Percentiles rank a stretch among this genome's conserved stretches.
phyloP scores from a whole-genome alignment of 2,797 vertebrate species.

The Gila robusta region DNA sequence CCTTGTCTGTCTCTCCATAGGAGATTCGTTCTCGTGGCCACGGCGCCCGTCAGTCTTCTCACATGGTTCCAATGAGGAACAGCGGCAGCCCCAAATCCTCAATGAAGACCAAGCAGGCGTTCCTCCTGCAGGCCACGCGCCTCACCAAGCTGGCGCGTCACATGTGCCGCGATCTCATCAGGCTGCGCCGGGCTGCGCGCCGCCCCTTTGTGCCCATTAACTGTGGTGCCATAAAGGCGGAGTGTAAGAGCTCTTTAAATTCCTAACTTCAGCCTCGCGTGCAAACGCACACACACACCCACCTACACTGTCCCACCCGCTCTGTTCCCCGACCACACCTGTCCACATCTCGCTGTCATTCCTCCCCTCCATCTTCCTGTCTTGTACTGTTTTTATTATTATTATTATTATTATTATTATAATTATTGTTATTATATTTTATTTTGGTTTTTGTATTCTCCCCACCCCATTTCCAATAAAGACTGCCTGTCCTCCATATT shows the following conservation, averaged over 20 bases:
- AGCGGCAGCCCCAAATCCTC: slow-evolving; percentile 94
- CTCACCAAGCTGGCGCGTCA: slow-evolving; percentile 97
- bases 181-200: slow-evolving; percentile 95
- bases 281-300: slow-evolving; percentile 52
- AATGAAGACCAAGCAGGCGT: slow-evolving; percentile 97
- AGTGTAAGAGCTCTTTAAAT: slow-evolving; percentile 99
- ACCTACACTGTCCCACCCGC: slow-evolving; percentile 61
- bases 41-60: slow-evolving; percentile 89
- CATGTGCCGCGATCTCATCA: slow-evolving; percentile 97
- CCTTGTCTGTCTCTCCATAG: slow-evolving; percentile 68
- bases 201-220: slow-evolving; percentile 99
- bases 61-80: slow-evolving; percentile 92
- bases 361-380: slow-evolving; percentile 78
- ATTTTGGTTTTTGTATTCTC: slow-evolving; percentile 88
- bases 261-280: slow-evolving; percentile 87
- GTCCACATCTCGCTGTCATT: slow-evolving; percentile 66
- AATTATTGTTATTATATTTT: slow-evolving; percentile 77
- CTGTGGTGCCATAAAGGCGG: slow-evolving; percentile 99
- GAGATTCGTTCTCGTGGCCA: slow-evolving; percentile 89
- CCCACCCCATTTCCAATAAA: slow-evolving; percentile 93
- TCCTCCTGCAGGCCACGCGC: slow-evolving; percentile 94
- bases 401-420: slow-evolving; percentile 81
- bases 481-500: slow-evolving; percentile 93
- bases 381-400: slow-evolving; percentile 83
- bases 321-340: slow-evolving; percentile 71